Evolutionary conservation across 2,113 vertebrate genomes (phyloP), one percentile per base, ranked within the genome.

Genomic region (Calidris pygmaea): DNA sequence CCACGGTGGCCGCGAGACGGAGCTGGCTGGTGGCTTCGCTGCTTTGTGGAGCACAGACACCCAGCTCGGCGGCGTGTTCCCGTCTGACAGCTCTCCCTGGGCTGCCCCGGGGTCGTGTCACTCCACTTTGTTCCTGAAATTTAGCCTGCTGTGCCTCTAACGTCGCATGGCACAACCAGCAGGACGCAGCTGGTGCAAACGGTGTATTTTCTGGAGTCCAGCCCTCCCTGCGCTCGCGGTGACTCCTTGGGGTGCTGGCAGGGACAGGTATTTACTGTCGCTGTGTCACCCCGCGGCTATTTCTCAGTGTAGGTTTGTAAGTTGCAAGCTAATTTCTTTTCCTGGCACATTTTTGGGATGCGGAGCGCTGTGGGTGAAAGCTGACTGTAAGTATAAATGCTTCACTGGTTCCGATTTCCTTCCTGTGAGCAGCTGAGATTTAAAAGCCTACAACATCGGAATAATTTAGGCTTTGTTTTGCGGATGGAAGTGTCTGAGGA

Each of bases 361-460:
- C 18, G 37, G 55, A 15, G 18, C 7, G 1, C 30, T 56, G 34
- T 34, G n/a, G 35, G 41, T 63, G 63, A 53, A 41, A 63, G 58
- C 34, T 43, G 59, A 22, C 59, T 78, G 14, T 32, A 8, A 14
- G n/a, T 47, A 2, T 53, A 11, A 37, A 23, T 45, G 37, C 71
- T 34, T 62, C 39, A 3, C 35, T 39, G 48, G 12, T 27, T 50
- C 48, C 4, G 34, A 48, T 74, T 78, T 55, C 58, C 53, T 52
- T 85, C 62, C 66, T 56, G 66, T 11, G 50, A 77, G 50, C 32
- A 58, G 3, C 58, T 56, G 60, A 24, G 30, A 39, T 91, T 92
- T 73, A 26, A 65, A 86, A 79, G 56, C 39, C 14, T 39, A 0
- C 45, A 48, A 19, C 53, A 10, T 1, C 0, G 0, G 47, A 86